Conservation (phyloP, 2,888 invertebrate species). For the Halictus ligatus region DNA sequence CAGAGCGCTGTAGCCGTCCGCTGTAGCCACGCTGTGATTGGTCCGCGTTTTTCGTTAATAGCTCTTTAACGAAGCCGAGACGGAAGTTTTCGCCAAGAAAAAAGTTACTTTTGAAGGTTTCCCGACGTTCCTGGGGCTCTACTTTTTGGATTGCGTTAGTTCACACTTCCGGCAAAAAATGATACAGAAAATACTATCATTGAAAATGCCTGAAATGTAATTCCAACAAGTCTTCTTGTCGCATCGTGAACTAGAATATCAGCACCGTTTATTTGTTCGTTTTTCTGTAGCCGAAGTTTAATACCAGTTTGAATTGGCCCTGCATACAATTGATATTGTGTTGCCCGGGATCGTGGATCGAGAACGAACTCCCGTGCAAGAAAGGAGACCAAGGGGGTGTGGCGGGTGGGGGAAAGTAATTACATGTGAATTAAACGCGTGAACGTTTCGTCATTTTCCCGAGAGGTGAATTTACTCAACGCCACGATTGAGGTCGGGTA, state of each 20-base stretch:
- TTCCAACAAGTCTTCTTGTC: not conserved
- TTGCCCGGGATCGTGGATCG: not conserved
- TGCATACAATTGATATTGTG: not conserved
- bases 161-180: too few species aligned
- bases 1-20: too few species aligned
- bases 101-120: too few species aligned
- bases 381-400: not conserved
- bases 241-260: not conserved
- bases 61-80: too few species aligned
- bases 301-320: not conserved
- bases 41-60: too few species aligned
- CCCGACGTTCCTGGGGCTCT: too few species aligned
- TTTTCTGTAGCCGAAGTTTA: not conserved
- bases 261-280: not conserved
- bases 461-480: conserved; percentile 28
- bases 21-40: too few species aligned
- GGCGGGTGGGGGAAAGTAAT: conserved; percentile 5
- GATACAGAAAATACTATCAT: too few species aligned
- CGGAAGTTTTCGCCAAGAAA: too few species aligned
- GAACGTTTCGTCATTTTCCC: conserved; percentile 29
- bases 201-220: not conserved
- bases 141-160: too few species aligned
- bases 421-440: conserved; percentile 21
- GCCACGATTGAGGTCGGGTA: conserved; percentile 17
- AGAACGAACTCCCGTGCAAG: not conserved